Evolutionary conservation across 2,113 vertebrate species (phyloP).

Genomic region (Spea bombifrons): DNA sequence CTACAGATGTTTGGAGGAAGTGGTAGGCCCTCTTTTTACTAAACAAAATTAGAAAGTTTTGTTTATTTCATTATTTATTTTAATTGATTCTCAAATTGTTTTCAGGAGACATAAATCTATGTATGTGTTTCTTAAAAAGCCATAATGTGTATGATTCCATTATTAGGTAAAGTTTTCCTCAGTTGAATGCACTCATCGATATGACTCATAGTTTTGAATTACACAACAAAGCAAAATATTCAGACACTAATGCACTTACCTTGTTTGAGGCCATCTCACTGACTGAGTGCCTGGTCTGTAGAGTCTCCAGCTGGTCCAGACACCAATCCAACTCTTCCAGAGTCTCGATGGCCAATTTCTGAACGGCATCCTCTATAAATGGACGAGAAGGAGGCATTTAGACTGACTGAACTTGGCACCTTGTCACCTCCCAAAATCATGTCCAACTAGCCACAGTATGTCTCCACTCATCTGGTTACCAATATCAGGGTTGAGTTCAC

Average conservation of each 20-base stretch:
- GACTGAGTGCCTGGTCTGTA: constrained; percentile 82
- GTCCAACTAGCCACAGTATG: neutral
- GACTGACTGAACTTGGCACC: neutral
- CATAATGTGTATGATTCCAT: too few relatives aligned
- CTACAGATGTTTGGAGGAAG: too few relatives aligned
- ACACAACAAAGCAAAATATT: neutral
- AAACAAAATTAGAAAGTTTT: too few relatives aligned
- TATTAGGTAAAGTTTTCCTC: too few relatives aligned
- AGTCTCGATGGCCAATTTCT: constrained; percentile 82
- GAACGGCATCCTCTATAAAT: constrained; percentile 78
- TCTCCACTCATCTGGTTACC: neutral
- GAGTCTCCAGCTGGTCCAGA: constrained; percentile 88
- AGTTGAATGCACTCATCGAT: too few relatives aligned
- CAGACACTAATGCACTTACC: constrained; percentile 54
- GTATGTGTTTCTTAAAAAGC: too few relatives aligned
- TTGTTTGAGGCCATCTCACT: constrained; percentile 80
- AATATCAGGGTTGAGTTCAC: neutral
- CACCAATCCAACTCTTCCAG: constrained; percentile 95
- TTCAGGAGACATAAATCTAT: too few relatives aligned
- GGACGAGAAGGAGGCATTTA: constrained; percentile 42
- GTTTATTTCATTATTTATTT: too few relatives aligned
- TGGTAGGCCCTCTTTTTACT: too few relatives aligned
- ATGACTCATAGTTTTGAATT: too few relatives aligned
- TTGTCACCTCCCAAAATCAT: constrained; percentile 1
- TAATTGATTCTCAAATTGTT: too few relatives aligned